Percentiles rank a stretch among this genome's conserved stretches.
Conservation (phyloP, 37 sponge, comb jelly and placozoan species). For the Theonella swinhoei region DNA sequence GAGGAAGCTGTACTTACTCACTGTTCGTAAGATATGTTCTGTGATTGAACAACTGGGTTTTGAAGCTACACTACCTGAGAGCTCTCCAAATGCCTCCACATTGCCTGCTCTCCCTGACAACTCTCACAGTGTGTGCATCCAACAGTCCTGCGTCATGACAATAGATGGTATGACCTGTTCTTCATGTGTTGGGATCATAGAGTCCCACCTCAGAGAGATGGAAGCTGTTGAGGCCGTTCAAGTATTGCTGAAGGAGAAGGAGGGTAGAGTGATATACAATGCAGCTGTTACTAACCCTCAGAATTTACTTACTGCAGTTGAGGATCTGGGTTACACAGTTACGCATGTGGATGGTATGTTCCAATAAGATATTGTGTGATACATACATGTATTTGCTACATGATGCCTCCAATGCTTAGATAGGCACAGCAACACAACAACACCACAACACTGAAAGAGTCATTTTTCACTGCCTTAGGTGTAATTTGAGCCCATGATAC, state of each 20-base stretch:
- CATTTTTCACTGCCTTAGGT: no score
- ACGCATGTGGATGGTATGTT: not conserved
- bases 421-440: no score
- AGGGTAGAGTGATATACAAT: slow-evolving; percentile 37
- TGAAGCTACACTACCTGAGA: slow-evolving; percentile 13
- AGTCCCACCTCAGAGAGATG: slow-evolving; percentile 28
- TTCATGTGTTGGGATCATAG: slow-evolving; percentile 79
- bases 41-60: slow-evolving; percentile 83
- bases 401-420: no score
- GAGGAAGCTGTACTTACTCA: no score
- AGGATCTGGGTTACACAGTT: slow-evolving; percentile 14
- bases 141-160: not conserved
- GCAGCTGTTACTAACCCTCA: not conserved
- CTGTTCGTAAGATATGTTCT: slow-evolving; percentile 35
- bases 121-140: not conserved
- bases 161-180: slow-evolving; percentile 90
- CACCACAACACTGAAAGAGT: no score
- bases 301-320: not conserved
- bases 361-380: no score
- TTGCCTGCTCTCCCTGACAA: not conserved
- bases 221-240: slow-evolving; percentile 8
- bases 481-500: no score
- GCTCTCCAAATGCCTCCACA: not conserved
- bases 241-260: slow-evolving; percentile 41
- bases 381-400: no score